Evolutionary conservation across 2,888 invertebrate genomes (phyloP).

Genomic region (Ophion obscuratus): DNA sequence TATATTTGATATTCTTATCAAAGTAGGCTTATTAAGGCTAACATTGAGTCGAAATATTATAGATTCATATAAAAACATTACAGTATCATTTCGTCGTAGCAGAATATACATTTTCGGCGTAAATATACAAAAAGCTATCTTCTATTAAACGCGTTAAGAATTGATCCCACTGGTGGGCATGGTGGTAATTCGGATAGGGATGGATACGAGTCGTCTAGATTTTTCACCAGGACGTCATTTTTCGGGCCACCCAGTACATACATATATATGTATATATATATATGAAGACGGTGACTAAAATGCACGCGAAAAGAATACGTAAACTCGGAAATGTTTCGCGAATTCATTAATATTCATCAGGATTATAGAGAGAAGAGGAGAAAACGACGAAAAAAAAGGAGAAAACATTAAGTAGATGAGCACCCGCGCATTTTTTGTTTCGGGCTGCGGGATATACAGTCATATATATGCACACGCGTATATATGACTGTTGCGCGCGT

Average conservation of each 20-base stretch:
- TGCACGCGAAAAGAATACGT: constrained; percentile 83
- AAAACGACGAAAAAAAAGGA: constrained; percentile 75
- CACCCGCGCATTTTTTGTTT: constrained; percentile 41
- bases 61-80: too few relatives aligned
- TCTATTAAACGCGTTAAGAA: neutral
- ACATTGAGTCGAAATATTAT: too few relatives aligned
- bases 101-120: constrained; percentile 13
- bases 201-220: neutral
- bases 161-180: neutral
- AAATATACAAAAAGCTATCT: neutral
- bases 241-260: neutral
- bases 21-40: too few relatives aligned
- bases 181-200: neutral
- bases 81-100: too few relatives aligned
- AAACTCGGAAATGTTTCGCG: constrained; percentile 74
- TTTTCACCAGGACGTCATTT: neutral
- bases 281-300: constrained; percentile 77
- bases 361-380: constrained; percentile 75
- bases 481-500: neutral
- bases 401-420: constrained; percentile 71
- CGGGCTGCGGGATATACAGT: neutral
- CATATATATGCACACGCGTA: neutral
- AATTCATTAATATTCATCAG: constrained; percentile 83
- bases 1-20: too few relatives aligned
- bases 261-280: neutral